Evolutionary conservation across 2,888 invertebrate species (phyloP).

Genomic region (Sesamia inferens): DNA sequence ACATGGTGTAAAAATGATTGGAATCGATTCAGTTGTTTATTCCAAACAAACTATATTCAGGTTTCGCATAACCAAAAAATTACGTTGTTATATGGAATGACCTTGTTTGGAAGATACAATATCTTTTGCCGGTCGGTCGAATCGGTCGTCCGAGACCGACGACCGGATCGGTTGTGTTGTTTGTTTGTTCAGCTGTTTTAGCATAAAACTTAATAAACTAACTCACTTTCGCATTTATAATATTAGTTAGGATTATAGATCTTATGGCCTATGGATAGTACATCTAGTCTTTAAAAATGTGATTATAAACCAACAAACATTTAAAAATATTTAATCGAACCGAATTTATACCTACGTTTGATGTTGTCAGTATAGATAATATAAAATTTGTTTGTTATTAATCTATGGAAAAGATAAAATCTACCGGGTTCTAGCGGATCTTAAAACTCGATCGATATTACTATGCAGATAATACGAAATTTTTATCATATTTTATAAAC

Average conservation of each 20-base stretch:
- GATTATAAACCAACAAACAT: background rate
- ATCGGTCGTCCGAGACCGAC: no score
- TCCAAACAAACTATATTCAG: no score
- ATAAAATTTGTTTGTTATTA: background rate
- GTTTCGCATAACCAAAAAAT: no score
- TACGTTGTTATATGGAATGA: no score
- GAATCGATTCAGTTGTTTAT: no score
- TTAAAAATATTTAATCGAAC: background rate
- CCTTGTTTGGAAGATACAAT: no score
- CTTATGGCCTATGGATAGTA: no score
- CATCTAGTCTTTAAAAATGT: background rate
- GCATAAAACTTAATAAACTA: no score
- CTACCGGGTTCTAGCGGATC: background rate
- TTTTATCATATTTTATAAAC: constrained; percentile 13
- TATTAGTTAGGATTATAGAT: background rate
- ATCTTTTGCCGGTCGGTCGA: no score
- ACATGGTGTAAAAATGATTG: no score
- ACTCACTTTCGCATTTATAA: background rate
- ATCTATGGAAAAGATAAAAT: background rate
- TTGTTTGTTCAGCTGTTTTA: no score
- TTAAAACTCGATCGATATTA: background rate
- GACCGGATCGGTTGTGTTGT: no score
- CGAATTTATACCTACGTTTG: background rate
- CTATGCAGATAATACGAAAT: background rate
- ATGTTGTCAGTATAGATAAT: background rate